A percentile compares a stretch with the other conserved stretches of the same genome.
These are phyloP conservation scores for Nasalis larvatus DNA, from an alignment of 2,113 vertebrate genomes.

Conservation along the genomic window DNA sequence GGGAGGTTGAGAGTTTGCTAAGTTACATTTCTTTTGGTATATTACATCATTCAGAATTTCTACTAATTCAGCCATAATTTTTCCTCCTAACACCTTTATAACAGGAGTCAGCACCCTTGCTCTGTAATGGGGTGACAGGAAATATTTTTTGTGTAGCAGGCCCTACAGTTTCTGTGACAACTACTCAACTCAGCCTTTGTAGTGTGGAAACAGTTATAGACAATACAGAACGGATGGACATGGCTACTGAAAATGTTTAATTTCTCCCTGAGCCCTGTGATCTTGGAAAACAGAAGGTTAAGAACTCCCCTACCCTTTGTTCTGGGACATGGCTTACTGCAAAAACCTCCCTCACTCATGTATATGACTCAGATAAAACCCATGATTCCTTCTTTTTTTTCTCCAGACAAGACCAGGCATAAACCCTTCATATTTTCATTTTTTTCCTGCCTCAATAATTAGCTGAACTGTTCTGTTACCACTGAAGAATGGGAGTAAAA, in stretches of 20 bases:
- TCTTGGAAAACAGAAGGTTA: neutral
- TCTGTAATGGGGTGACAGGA: neutral
- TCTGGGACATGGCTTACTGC: neutral
- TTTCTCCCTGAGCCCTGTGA: neutral
- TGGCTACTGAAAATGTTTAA: neutral
- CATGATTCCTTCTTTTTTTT: neutral
- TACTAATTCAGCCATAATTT: neutral
- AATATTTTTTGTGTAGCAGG: neutral
- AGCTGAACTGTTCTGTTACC: neutral
- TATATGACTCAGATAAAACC: neutral
- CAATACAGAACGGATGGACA: fast-evolving
- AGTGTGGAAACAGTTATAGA: neutral
- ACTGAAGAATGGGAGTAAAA: neutral
- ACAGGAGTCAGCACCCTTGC: neutral
- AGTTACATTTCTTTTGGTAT: neutral
- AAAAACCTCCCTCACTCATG: neutral
- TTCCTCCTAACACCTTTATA: neutral
- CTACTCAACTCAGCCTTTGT: neutral
- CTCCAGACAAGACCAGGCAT: neutral
- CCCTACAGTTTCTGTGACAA: neutral
- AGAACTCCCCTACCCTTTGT: neutral
- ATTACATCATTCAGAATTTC: neutral
- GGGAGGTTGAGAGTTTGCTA: neutral
- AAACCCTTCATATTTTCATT: neutral
- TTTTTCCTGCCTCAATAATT: neutral